Percentiles rank a stretch among this genome's conserved stretches.
phyloP scores from a whole-genome alignment of 2,113 vertebrate genomes.

The Triplophysa rosa region DNA sequence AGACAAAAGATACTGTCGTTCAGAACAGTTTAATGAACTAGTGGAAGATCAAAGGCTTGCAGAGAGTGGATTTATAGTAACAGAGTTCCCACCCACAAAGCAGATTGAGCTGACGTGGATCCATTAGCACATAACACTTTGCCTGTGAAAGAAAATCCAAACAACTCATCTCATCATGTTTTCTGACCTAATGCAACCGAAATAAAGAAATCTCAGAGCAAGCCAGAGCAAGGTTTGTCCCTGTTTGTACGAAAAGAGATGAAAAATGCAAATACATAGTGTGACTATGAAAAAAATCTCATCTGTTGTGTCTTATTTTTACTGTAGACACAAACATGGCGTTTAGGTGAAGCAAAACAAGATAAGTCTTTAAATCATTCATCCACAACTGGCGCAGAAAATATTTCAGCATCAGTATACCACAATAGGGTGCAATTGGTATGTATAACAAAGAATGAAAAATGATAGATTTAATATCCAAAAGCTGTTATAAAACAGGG shows the following conservation, averaged over 20 bases:
- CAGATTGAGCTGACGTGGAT: slow-evolving; percentile 48
- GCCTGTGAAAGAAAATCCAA: slow-evolving; percentile 59
- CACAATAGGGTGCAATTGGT: neutral
- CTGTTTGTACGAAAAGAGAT: neutral
- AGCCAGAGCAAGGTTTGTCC: neutral
- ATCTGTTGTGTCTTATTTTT: neutral
- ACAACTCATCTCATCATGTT: slow-evolving; percentile 65
- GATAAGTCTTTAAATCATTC: slow-evolving; percentile 11
- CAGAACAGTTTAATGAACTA: slow-evolving; percentile 20
- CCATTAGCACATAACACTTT: slow-evolving; percentile 72
- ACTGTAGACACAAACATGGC: neutral
- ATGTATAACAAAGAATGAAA: neutral
- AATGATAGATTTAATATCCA: neutral
- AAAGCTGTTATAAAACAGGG: slow-evolving; percentile 2
- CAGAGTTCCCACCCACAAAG: slow-evolving; percentile 17
- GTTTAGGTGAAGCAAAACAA: neutral
- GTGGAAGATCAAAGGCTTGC: slow-evolving; percentile 19
- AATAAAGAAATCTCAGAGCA: slow-evolving; percentile 54
- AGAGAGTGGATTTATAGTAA: slow-evolving; percentile 29
- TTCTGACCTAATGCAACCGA: slow-evolving; percentile 61
- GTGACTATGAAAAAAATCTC: neutral
- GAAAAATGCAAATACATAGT: neutral
- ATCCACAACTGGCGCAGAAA: neutral
- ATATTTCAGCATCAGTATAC: neutral
- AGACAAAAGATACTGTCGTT: slow-evolving; percentile 13